Conservation (phyloP, 2,113 vertebrate genomes). For the Aplodontia rufa region DNA sequence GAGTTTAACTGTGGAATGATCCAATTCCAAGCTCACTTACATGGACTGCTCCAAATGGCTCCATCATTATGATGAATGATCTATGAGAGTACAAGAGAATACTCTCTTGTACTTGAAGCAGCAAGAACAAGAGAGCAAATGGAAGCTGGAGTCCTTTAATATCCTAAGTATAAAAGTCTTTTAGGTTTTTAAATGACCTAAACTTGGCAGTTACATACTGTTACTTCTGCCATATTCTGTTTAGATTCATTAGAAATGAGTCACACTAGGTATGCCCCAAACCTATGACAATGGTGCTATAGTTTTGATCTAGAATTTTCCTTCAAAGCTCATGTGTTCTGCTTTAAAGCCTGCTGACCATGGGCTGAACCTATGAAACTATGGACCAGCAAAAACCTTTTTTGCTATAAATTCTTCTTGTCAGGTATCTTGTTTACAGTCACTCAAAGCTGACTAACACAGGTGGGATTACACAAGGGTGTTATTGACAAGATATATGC, state of each 20-base stretch:
- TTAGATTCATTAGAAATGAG: background rate
- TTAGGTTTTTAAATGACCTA: background rate
- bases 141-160: background rate
- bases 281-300: no score
- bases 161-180: background rate
- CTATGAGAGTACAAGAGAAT: background rate
- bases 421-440: no score
- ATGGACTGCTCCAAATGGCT: background rate
- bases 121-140: background rate
- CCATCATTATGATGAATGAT: background rate
- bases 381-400: no score
- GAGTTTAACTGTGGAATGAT: background rate
- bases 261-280: background rate
- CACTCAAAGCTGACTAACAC: no score
- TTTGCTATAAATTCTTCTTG: no score
- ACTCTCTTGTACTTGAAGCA: background rate
- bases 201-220: background rate
- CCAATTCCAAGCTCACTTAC: background rate
- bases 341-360: no score
- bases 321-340: no score
- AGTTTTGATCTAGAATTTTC: no score
- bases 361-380: no score
- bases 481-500: background rate
- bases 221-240: background rate
- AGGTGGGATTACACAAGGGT: background rate